A percentile compares a stretch with the other conserved stretches of the same genome.
These are phyloP conservation scores for Drosophila mojavensis DNA, from an alignment of 1,140 invertebrate genomes.

Conservation along the genomic window DNA sequence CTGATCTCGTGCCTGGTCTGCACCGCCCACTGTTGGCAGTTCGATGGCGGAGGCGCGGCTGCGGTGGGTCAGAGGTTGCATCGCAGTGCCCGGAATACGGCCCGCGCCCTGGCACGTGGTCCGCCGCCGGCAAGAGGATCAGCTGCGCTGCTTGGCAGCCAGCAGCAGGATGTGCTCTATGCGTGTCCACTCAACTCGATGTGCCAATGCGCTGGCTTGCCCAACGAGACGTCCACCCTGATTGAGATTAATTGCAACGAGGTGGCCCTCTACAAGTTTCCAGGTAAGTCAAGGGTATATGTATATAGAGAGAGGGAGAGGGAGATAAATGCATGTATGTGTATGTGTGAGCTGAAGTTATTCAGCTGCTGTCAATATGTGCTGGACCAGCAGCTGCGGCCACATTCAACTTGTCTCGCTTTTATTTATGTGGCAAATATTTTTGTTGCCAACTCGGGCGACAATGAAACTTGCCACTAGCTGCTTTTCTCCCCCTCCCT, in stretches of 20 bases:
- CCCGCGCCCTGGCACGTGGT: slow-evolving; percentile 50
- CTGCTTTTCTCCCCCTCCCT: too few species aligned
- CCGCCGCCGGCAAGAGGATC: slow-evolving; percentile 66
- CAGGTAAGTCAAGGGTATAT: slow-evolving; percentile 84
- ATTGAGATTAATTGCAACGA: slow-evolving; percentile 88
- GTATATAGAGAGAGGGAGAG: not conserved
- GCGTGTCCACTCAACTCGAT: slow-evolving; percentile 87
- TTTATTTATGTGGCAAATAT: slow-evolving; percentile 78
- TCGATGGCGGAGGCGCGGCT: slow-evolving; percentile 72
- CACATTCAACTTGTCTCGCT: slow-evolving; percentile 50
- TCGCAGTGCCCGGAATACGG: slow-evolving; percentile 44
- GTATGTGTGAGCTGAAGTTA: not conserved
- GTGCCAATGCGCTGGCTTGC: slow-evolving; percentile 87
- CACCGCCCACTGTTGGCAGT: slow-evolving; percentile 80
- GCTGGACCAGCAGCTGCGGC: not conserved
- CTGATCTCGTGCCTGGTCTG: slow-evolving; percentile 75
- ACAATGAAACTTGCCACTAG: slow-evolving; percentile 26
- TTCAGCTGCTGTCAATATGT: slow-evolving; percentile 42
- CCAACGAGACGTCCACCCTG: slow-evolving; percentile 85
- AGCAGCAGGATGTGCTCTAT: slow-evolving; percentile 82
- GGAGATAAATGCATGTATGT: not conserved
- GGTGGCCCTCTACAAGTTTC: slow-evolving; percentile 87
- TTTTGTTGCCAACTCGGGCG: slow-evolving; percentile 51
- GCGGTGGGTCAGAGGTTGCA: slow-evolving; percentile 3
- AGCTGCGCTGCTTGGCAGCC: slow-evolving; percentile 69